Evolutionary conservation across 2,888 invertebrate genomes (phyloP).

Genomic region (Macrosiphum euphorbiae): DNA sequence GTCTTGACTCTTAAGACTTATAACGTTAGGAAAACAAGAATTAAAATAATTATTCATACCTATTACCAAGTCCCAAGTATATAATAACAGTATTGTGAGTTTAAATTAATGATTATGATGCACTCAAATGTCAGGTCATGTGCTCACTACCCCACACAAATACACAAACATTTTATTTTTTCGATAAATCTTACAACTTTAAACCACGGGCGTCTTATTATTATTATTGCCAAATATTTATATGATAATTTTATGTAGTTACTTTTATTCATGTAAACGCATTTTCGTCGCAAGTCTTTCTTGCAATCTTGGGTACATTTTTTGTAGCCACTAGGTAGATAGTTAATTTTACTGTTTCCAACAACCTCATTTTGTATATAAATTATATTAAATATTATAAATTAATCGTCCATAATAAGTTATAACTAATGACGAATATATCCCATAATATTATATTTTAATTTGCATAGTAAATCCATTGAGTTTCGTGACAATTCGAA

Average conservation of each 20-base stretch:
- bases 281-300: not conserved
- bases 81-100: not conserved
- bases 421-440: not conserved
- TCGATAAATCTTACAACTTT: not conserved
- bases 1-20: not conserved
- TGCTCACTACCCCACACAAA: not conserved
- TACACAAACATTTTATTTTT: not conserved
- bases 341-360: not conserved
- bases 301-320: not conserved
- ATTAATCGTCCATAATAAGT: not conserved
- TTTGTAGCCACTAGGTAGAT: not conserved
- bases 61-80: not conserved
- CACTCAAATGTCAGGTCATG: not conserved
- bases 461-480: not conserved
- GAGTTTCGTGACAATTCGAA: not conserved
- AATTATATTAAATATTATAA: not conserved
- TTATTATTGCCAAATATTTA: not conserved
- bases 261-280: not conserved
- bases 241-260: not conserved
- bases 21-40: not conserved
- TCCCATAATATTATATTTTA: not conserved
- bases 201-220: not conserved
- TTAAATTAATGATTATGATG: not conserved
- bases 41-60: not conserved
- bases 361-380: not conserved